Evolutionary conservation across 2,797 vertebrate species (phyloP).

Genomic region (Falco novaeseelandiae): DNA sequence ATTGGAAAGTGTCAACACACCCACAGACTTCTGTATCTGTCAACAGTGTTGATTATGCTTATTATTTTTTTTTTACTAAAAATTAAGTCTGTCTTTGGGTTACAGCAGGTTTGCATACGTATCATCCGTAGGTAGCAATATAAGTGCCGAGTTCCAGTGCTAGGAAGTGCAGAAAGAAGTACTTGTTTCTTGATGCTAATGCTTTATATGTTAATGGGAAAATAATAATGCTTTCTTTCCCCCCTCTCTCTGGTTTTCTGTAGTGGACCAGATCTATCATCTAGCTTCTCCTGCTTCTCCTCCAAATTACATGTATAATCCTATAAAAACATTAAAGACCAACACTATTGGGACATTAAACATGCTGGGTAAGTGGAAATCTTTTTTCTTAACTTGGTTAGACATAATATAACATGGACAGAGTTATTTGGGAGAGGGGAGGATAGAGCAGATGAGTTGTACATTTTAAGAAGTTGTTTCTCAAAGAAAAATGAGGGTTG

Average conservation of each 20-base stretch:
- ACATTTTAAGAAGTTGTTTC: not conserved
- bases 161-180: not conserved
- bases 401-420: not conserved
- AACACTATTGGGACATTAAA: slow-evolving; percentile 98
- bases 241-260: not conserved
- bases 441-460: not conserved
- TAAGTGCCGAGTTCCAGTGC: not conserved
- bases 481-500: not conserved
- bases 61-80: not conserved
- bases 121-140: not conserved
- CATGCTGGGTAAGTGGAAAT: slow-evolving; percentile 90
- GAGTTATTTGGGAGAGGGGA: not conserved
- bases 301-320: slow-evolving; percentile 99
- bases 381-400: not conserved
- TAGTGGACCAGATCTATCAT: slow-evolving; percentile 99
- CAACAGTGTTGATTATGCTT: not conserved
- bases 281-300: slow-evolving; percentile 97
- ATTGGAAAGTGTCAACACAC: not conserved
- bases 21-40: not conserved
- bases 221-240: not conserved
- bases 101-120: not conserved
- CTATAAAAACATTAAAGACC: slow-evolving; percentile 98
- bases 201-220: not conserved
- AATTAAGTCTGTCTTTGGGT: not conserved
- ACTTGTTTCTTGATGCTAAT: not conserved